A percentile compares a stretch with the other conserved stretches of the same genome.
phyloP scores from a whole-genome alignment of 2,888 invertebrate genomes.

The Ditula angustiorana region DNA sequence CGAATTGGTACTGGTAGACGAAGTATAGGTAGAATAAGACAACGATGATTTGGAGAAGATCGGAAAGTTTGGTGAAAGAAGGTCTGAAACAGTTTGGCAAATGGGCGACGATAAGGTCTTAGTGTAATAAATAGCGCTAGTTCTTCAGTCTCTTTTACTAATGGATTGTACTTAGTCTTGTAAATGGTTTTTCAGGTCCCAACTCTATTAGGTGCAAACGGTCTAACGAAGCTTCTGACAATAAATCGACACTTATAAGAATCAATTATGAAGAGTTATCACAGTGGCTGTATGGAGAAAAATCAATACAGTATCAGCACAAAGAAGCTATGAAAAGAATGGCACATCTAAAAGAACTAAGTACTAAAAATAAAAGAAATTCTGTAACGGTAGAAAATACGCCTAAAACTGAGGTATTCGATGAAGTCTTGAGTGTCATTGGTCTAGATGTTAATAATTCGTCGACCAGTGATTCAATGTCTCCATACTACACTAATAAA shows the following conservation, averaged over 20 bases:
- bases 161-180: no score
- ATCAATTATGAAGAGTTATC: not conserved
- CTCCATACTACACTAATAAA: not conserved
- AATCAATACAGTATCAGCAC: not conserved
- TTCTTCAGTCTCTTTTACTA: no score
- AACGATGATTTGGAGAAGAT: no score
- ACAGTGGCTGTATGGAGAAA: not conserved
- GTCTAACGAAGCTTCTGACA: not conserved
- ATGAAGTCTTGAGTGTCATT: constrained; percentile 59
- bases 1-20: no score
- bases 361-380: not conserved
- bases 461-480: constrained; percentile 31
- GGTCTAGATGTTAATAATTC: constrained; percentile 47
- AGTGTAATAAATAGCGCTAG: no score
- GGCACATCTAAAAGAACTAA: not conserved
- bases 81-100: no score
- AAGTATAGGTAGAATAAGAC: no score
- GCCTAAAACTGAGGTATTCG: constrained; percentile 50
- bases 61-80: no score
- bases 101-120: no score
- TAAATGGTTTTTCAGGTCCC: not conserved
- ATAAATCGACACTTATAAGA: not conserved
- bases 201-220: not conserved
- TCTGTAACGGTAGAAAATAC: not conserved
- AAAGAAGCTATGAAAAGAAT: not conserved